These are phyloP conservation scores for Noctua comes DNA, from an alignment of 2,888 invertebrate species.

Conservation along the genomic window DNA sequence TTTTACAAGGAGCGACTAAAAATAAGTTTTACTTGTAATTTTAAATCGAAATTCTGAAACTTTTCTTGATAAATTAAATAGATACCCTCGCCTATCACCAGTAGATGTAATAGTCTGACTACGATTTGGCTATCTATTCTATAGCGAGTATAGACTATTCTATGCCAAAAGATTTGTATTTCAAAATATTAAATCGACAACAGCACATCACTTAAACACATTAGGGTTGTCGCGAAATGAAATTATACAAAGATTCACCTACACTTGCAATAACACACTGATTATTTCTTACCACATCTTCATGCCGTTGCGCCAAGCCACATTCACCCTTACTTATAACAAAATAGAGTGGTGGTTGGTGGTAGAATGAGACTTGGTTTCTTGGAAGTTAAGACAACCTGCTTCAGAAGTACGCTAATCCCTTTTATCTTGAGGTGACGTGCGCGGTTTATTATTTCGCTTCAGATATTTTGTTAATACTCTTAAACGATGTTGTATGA, in stretches of 20 bases:
- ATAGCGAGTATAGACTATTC: neutral
- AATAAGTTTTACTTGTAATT: neutral
- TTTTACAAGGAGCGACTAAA: neutral
- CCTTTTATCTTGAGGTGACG: constrained; percentile 89
- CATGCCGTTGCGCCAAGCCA: constrained; percentile 34
- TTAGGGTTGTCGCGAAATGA: constrained; percentile 86
- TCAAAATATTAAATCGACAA: constrained; percentile 11
- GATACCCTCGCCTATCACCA: neutral
- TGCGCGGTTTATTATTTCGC: constrained; percentile 87
- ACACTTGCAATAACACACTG: constrained; percentile 86
- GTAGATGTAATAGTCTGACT: neutral
- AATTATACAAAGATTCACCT: constrained; percentile 87
- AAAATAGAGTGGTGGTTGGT: constrained; percentile 42
- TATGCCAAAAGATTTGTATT: neutral
- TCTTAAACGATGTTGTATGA: constrained; percentile 65
- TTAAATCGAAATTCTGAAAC: neutral
- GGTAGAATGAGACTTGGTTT: constrained; percentile 42
- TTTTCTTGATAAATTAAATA: neutral
- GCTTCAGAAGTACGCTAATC: constrained; percentile 85
- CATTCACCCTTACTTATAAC: constrained; percentile 51
- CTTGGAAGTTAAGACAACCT: constrained; percentile 79
- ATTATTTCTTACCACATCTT: constrained; percentile 78
- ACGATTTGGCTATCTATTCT: neutral
- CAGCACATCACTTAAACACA: constrained; percentile 77
- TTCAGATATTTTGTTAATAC: constrained; percentile 83